Evolutionary conservation across 2,888 invertebrate species (phyloP).

Genomic region (Apoderus coryli): DNA sequence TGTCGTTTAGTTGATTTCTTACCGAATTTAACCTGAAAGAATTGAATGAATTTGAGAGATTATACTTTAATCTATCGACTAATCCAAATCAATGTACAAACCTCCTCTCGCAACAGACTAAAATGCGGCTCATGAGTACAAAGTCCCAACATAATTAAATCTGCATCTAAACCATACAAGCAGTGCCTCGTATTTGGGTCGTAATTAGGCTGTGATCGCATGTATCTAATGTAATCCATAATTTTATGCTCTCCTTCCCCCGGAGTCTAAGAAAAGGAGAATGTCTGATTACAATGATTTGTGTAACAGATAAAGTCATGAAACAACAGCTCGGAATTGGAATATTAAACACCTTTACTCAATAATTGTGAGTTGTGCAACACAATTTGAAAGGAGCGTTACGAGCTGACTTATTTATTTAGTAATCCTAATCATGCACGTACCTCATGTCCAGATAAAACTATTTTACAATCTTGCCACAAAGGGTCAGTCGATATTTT

Average conservation of each 20-base stretch:
- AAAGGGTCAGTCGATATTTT: slow-evolving; percentile 74
- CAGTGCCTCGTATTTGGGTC: slow-evolving; percentile 90
- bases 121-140: slow-evolving; percentile 95
- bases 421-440: slow-evolving; percentile 14
- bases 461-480: slow-evolving; percentile 77
- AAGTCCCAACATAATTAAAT: slow-evolving; percentile 92
- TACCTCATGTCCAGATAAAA: slow-evolving; percentile 89
- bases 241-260: slow-evolving; percentile 99
- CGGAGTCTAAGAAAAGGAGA: slow-evolving; percentile 57
- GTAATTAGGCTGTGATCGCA: slow-evolving; percentile 70
- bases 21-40: slow-evolving; percentile 57
- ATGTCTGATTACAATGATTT: too few species aligned
- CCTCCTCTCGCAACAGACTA: slow-evolving; percentile 86
- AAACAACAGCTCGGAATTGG: too few species aligned
- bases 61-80: not conserved
- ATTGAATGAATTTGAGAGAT: slow-evolving; percentile 4
- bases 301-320: too few species aligned
- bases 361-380: too few species aligned
- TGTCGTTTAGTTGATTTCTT: slow-evolving; percentile 44
- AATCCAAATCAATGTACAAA: too few species aligned
- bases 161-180: slow-evolving; percentile 93
- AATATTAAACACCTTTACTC: too few species aligned
- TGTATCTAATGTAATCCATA: slow-evolving; percentile 92
- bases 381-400: too few species aligned
- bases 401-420: slow-evolving; percentile 7